Evolutionary conservation across 1,140 invertebrate species (phyloP).

Genomic region (Proales similis): DNA sequence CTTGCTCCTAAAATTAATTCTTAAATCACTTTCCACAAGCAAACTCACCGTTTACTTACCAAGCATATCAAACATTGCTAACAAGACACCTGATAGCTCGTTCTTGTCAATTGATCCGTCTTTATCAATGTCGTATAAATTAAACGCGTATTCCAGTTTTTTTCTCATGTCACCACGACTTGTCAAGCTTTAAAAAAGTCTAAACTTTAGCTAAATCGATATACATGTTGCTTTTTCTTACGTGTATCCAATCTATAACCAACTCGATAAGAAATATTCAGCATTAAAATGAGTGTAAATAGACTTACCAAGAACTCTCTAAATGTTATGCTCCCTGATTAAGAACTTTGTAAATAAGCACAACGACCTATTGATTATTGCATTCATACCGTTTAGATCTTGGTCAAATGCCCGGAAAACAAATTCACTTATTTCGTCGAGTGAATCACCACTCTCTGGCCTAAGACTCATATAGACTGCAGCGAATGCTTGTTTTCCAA

Average conservation of each 20-base stretch:
- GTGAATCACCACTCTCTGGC: neutral
- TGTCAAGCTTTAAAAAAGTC: conserved; percentile 22
- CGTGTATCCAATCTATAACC: too few species aligned
- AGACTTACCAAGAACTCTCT: conserved; percentile 15
- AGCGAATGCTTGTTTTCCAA: conserved; percentile 4
- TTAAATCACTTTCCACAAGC: too few species aligned
- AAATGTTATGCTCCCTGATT: conserved; percentile 21
- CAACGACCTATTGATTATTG: too few species aligned
- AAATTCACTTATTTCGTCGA: conserved; percentile 13
- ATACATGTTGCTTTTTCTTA: too few species aligned
- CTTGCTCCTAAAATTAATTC: too few species aligned
- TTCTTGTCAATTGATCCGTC: conserved; percentile 7
- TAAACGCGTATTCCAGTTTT: conserved; percentile 32
- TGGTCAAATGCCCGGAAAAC: conserved; percentile 29
- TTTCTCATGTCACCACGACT: conserved; percentile 20
- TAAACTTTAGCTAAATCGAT: conserved; percentile 14
- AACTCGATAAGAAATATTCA: neutral
- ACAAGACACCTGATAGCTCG: conserved; percentile 10
- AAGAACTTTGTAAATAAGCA: too few species aligned
- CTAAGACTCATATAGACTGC: conserved; percentile 9
- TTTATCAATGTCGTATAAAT: conserved; percentile 14
- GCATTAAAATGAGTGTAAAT: neutral
- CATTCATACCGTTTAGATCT: conserved; percentile 26
- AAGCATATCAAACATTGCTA: conserved; percentile 27
- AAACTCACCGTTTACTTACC: too few species aligned